Evolutionary conservation across 2,113 vertebrate genomes (phyloP), one percentile per base, ranked within the genome.

Genomic region (Rhea americana): DNA sequence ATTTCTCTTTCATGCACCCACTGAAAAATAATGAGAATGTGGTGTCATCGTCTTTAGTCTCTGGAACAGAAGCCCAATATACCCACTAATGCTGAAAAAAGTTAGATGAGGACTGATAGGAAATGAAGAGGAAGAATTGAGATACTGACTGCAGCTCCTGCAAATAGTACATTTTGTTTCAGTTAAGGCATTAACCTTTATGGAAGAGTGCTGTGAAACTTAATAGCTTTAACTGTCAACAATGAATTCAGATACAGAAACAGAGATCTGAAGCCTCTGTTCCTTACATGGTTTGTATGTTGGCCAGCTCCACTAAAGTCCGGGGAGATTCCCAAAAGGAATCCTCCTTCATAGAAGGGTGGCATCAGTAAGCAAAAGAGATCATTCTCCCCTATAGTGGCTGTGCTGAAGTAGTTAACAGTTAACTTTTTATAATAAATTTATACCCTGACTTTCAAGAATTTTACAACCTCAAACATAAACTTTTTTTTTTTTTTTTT

Each of bases 261-360:
- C 91, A 88, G 72, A 53, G 65, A 58, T 61, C 77, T 94, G 90
- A 94, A 94, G 88, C 61, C 53, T 87, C 87, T 39, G 1, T 78
- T 85, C 35, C 76, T 93, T 82, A 75, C 65, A 55, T 19, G 19
- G 80, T 82, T 92, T 94, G 16, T 77, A 35, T 47, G 15, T 51
- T 96, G 93, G 90, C 88, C 93, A 66, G 86, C 71, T 94, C 50
- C 12, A 62, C 15, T 25, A 39, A 41, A 72, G 39, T 80, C 53
- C 73, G 89, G 93, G 43, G 43, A 45, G 43, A 45, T 45, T 45
- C 43, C 43, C 68, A 10, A 68, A 96, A 94, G 95, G 68, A 96
- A 95, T 94, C 85, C 90, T 77, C 67, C 94, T 95, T 95, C 95
- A 82, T 95, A 67, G 80, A 94, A 93, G 80, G 59, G 82, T 95